These are phyloP conservation scores for Chrysopa pallens DNA, from an alignment of 1,140 invertebrate species.

Conservation along the genomic window DNA sequence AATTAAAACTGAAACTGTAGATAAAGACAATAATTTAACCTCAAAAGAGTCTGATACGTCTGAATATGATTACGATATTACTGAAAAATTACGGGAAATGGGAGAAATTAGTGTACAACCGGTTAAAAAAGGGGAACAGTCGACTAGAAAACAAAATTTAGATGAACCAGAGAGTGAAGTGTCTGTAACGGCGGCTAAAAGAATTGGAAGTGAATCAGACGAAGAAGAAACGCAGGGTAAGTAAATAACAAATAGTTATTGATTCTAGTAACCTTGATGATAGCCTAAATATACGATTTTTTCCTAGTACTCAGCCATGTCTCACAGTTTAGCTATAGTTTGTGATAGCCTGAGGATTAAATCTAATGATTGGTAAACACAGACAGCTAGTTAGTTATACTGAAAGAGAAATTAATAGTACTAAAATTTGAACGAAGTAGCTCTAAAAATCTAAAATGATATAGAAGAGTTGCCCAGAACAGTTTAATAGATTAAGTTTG, in stretches of 20 bases:
- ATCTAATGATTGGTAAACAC: too few species aligned
- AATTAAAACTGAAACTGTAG: neutral
- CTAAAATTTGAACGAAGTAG: too few species aligned
- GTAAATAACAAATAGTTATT: neutral
- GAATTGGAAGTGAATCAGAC: neutral
- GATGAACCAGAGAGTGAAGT: conserved; percentile 17
- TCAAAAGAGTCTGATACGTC: neutral
- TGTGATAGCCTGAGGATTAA: too few species aligned
- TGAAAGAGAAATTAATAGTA: too few species aligned
- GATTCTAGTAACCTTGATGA: too few species aligned
- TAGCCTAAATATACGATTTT: too few species aligned
- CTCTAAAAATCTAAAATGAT: too few species aligned
- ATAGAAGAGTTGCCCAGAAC: too few species aligned
- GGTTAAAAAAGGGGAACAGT: conserved; percentile 12
- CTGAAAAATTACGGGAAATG: conserved; percentile 37
- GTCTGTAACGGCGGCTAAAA: conserved; percentile 2
- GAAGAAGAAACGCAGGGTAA: conserved; percentile 8
- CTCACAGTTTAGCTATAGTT: too few species aligned
- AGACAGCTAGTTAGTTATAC: too few species aligned
- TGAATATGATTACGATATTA: conserved; percentile 26
- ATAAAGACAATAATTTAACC: neutral
- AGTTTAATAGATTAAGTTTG: too few species aligned
- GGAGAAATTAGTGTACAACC: conserved; percentile 30
- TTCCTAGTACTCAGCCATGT: too few species aligned
- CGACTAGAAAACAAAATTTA: conserved; percentile 9